Evolutionary conservation across 2,113 vertebrate genomes (phyloP).

Genomic region (Alexandromys fortis): DNA sequence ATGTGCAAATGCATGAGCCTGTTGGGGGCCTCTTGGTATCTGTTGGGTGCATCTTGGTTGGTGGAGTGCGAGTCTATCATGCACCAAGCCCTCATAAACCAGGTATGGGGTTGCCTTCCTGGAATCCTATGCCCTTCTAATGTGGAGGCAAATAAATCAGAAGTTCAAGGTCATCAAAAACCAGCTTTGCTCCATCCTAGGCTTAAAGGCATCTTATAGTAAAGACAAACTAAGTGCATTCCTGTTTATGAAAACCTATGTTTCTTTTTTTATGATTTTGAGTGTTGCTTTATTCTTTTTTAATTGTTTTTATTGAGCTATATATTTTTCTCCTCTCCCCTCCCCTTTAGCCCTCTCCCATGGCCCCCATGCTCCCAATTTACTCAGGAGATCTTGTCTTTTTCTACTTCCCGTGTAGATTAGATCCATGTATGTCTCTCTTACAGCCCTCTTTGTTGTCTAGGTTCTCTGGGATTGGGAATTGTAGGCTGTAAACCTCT

Average conservation of each 20-base stretch:
- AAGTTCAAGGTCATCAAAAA: neutral
- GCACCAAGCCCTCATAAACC: neutral
- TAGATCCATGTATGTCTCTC: too few relatives aligned
- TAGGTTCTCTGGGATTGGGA: too few relatives aligned
- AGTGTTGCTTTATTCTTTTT: too few relatives aligned
- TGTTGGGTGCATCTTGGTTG: neutral
- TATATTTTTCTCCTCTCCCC: too few relatives aligned
- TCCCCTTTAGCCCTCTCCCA: too few relatives aligned
- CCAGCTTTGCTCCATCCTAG: neutral
- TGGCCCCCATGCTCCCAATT: too few relatives aligned
- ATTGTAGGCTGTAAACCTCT: neutral
- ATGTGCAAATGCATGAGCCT: neutral
- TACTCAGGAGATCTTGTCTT: too few relatives aligned
- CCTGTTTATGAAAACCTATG: neutral
- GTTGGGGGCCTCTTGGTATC: neutral
- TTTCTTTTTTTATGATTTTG: too few relatives aligned
- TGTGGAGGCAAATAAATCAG: neutral
- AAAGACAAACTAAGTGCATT: neutral
- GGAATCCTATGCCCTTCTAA: neutral
- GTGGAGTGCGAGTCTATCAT: neutral
- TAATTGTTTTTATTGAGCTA: too few relatives aligned
- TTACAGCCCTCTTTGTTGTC: too few relatives aligned
- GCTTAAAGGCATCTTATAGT: neutral
- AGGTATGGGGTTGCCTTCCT: neutral
- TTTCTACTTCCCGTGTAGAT: too few relatives aligned